A percentile compares a stretch with the other conserved stretches of the same genome.
phyloP scores from a whole-genome alignment of 2,113 vertebrate species.

The Sinocyclocheilus grahami region DNA sequence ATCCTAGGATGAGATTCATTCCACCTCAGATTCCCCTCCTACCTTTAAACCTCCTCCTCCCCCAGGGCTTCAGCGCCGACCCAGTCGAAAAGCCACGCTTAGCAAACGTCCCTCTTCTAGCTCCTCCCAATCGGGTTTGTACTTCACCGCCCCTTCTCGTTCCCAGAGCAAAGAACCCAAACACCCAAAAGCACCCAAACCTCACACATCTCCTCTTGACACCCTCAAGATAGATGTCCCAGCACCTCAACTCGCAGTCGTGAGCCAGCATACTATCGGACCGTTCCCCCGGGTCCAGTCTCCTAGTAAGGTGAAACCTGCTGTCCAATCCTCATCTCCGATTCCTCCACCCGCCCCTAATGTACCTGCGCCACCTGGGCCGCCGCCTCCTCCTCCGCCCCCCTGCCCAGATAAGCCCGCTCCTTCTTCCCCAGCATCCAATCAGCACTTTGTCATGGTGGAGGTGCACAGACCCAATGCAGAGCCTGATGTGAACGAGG shows the following conservation, averaged over 20 bases:
- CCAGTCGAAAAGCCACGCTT: slow-evolving; percentile 69
- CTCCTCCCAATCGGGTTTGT: slow-evolving; percentile 84
- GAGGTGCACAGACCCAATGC: slow-evolving; percentile 93
- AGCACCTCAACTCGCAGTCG: slow-evolving; percentile 77
- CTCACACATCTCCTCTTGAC: slow-evolving; percentile 52
- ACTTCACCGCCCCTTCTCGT: slow-evolving; percentile 81
- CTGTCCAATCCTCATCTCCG: slow-evolving; percentile 36
- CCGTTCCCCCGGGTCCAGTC: slow-evolving; percentile 93
- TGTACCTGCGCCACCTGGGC: slow-evolving; percentile 43
- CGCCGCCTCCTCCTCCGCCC: slow-evolving; percentile 29
- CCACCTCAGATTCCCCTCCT: slow-evolving; percentile 80
- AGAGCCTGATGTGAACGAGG: slow-evolving; percentile 94
- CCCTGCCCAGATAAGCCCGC: slow-evolving; percentile 62
- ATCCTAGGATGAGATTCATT: slow-evolving; percentile 87
- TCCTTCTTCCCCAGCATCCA: slow-evolving; percentile 61
- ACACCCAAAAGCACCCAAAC: slow-evolving; percentile 21
- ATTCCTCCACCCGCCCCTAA: slow-evolving; percentile 48
- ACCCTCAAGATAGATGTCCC: slow-evolving; percentile 70
- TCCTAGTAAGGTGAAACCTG: slow-evolving; percentile 71
- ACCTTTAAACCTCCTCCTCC: slow-evolving; percentile 84
- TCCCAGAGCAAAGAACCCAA: slow-evolving; percentile 64
- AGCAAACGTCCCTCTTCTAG: slow-evolving; percentile 80
- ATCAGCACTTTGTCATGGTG: slow-evolving; percentile 92
- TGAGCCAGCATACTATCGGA: slow-evolving; percentile 82
- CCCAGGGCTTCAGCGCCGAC: slow-evolving; percentile 63